Evolutionary conservation across 2,888 invertebrate genomes (phyloP), one percentile per base, ranked within the genome.

Genomic region (Tipula unca): DNA sequence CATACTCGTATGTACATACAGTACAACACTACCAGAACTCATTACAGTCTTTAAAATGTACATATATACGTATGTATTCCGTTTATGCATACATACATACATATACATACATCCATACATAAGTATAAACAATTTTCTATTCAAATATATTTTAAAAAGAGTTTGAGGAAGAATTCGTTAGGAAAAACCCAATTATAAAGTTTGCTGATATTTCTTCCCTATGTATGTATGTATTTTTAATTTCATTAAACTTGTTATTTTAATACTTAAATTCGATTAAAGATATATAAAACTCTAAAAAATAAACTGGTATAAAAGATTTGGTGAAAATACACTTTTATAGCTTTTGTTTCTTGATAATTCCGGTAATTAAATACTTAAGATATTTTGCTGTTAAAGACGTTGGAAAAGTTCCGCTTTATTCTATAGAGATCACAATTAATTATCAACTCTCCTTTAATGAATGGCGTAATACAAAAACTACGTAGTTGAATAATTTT

Each of bases 191-290:
- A 69, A 69, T 69, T 69, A 69, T 69, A 69, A 69, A 69, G 69
- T 69, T 69, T 69, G 25, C 69, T 25, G 25, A 1, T 20, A 13
- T 8, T 48, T 69, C 25, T 25, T 13, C 69, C 8, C 8, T n/a
- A n/a, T n/a, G n/a, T n/a, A n/a, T n/a, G n/a, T n/a, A n/a, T n/a
- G n/a, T n/a, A n/a, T n/a, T 69, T 69, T 69, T 69, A 69, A 69
- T 69, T 69, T 69, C 69, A 69, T 69, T 69, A 69, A 69, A 69
- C 69, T 69, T 69, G 25, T 69, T 69, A 69, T 20, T 69, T 69
- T 20, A 69, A 69, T 69, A 69, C 69, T 69, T 69, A 69, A 69
- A 69, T 69, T 69, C 69, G 69, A 69, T 69, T 69, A 69, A 69
- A 69, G 20, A 25, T 25, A 69, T 25, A 69, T 69, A 69, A 69